phyloP scores from a whole-genome alignment of 2,113 vertebrate genomes.

The Pelmatolapia mariae region DNA sequence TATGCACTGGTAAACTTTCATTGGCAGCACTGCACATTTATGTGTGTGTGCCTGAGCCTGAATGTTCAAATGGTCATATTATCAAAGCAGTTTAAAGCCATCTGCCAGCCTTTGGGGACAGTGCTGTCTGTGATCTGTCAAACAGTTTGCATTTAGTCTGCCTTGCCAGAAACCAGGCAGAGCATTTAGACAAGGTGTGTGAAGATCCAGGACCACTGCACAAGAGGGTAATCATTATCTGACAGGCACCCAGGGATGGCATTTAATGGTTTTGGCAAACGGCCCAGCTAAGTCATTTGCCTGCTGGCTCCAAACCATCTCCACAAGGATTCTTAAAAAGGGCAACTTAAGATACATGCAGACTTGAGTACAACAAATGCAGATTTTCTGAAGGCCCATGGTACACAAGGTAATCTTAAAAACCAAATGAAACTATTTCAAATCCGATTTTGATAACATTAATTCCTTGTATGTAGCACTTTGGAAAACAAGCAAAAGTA shows the following conservation, averaged over 20 bases:
- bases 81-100: constrained; percentile 22
- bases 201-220: constrained; percentile 38
- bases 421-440: neutral
- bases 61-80: neutral
- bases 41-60: neutral
- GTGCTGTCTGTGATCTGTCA: constrained; percentile 46
- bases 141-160: constrained; percentile 33
- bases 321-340: constrained; percentile 6
- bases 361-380: neutral
- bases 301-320: constrained; percentile 9
- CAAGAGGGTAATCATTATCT: constrained; percentile 47
- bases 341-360: neutral
- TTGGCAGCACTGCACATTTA: neutral
- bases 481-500: neutral
- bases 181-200: constrained; percentile 56
- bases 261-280: constrained; percentile 53
- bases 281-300: constrained; percentile 32
- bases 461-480: neutral
- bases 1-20: neutral
- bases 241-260: constrained; percentile 41
- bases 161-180: constrained; percentile 30
- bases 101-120: constrained; percentile 45
- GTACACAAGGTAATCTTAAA: neutral
- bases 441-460: neutral
- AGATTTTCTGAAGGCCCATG: neutral